Evolutionary conservation across 2,113 vertebrate genomes (phyloP).

Genomic region (Melanerpes formicivorus): DNA sequence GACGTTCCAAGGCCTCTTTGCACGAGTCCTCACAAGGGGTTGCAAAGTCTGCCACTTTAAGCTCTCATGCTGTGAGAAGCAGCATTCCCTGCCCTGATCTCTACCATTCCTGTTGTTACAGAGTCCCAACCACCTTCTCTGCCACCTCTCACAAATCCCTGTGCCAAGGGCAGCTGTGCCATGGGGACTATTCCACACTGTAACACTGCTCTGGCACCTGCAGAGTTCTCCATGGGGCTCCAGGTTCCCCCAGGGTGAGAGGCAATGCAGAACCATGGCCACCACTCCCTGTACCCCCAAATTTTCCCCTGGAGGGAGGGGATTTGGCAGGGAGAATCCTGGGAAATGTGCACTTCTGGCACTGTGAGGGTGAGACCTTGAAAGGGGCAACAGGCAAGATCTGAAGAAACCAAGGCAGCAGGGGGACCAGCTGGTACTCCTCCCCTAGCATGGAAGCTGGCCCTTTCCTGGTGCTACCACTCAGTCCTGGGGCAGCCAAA

Average conservation of each 20-base stretch:
- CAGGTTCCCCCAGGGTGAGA: not conserved
- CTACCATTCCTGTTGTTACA: too few relatives aligned
- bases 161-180: not conserved
- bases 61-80: not conserved
- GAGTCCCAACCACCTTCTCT: not conserved
- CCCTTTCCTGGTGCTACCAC: not conserved
- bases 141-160: not conserved
- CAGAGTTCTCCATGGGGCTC: not conserved
- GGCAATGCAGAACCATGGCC: not conserved
- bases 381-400: not conserved
- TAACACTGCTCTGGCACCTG: not conserved
- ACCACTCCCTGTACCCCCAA: accelerated
- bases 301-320: not conserved
- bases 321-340: not conserved
- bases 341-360: not conserved
- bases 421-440: not conserved
- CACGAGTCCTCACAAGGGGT: not conserved
- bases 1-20: not conserved
- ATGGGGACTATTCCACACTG: not conserved
- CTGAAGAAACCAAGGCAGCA: not conserved
- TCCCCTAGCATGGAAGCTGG: not conserved
- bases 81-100: not conserved
- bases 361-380: not conserved
- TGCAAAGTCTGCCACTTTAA: not conserved
- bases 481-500: not conserved